A percentile compares a stretch with the other conserved stretches of the same genome.
Evolutionary conservation across 2,797 vertebrate genomes (phyloP).

Genomic region (Schizothorax lantsangensis): DNA sequence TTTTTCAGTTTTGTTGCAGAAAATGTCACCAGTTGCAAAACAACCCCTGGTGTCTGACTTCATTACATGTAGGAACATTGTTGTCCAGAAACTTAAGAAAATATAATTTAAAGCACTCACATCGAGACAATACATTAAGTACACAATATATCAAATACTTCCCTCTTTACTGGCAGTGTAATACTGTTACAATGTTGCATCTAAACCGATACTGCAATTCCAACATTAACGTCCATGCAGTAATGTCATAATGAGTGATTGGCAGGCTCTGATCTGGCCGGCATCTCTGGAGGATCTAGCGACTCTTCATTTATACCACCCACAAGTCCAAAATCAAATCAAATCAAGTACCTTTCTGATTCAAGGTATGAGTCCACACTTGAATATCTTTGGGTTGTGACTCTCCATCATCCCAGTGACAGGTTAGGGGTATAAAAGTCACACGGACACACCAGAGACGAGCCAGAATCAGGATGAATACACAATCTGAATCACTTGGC

Average conservation of each 20-base stretch:
- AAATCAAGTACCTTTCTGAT: slow-evolving; percentile 5
- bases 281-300: neutral
- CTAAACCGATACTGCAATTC: slow-evolving; percentile 83
- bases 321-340: neutral
- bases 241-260: slow-evolving; percentile 82
- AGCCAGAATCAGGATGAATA: slow-evolving; percentile 36
- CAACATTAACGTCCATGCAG: slow-evolving; percentile 84
- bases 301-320: slow-evolving; percentile 51
- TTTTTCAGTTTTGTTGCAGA: slow-evolving; percentile 74
- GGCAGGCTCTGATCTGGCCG: slow-evolving; percentile 69
- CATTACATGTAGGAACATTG: slow-evolving; percentile 87
- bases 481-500: slow-evolving; percentile 64
- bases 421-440: slow-evolving; percentile 3
- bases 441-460: slow-evolving; percentile 44
- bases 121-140: slow-evolving; percentile 98
- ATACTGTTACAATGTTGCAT: slow-evolving; percentile 88
- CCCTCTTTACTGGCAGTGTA: slow-evolving; percentile 90
- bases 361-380: neutral
- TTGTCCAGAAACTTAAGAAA: slow-evolving; percentile 95
- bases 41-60: slow-evolving; percentile 82
- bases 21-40: slow-evolving; percentile 84
- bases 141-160: slow-evolving; percentile 93
- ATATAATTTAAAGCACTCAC: slow-evolving; percentile 99
- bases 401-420: neutral
- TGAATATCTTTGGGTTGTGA: slow-evolving; percentile 18